These are phyloP conservation scores for Drosophila fungiperda DNA, from an alignment of 2,888 invertebrate species.

Conservation along the genomic window DNA sequence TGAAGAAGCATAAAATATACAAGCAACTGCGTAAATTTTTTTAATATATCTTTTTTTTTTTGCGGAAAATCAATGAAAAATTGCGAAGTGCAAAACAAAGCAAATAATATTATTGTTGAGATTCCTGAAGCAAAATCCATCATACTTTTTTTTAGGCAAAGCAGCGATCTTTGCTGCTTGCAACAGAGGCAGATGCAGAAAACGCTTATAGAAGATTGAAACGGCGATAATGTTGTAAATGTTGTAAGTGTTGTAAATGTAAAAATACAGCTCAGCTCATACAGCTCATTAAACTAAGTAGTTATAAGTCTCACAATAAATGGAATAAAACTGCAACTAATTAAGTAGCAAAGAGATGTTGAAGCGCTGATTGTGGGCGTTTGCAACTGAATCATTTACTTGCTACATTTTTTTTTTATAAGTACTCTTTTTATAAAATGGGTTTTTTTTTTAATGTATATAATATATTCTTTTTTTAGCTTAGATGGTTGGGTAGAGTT, in stretches of 20 bases:
- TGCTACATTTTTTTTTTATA: not conserved
- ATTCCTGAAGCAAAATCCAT: too few relatives aligned
- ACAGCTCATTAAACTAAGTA: not conserved
- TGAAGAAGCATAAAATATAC: not conserved
- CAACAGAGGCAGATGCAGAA: not conserved
- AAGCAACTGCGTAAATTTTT: not conserved
- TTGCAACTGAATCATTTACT: not conserved
- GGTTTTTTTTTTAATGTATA: not conserved
- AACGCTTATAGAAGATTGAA: not conserved
- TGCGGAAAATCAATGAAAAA: too few relatives aligned
- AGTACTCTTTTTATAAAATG: not conserved
- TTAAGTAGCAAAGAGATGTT: not conserved
- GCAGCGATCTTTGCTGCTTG: not conserved
- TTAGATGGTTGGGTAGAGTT: not conserved
- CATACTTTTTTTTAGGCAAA: not conserved
- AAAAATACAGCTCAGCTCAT: not conserved
- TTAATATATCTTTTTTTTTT: too few relatives aligned
- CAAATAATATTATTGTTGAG: too few relatives aligned
- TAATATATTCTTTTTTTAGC: too few relatives aligned
- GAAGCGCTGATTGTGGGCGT: not conserved
- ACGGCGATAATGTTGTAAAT: not conserved
- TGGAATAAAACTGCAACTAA: not conserved
- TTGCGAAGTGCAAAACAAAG: too few relatives aligned
- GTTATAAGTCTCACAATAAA: not conserved
- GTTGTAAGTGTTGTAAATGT: not conserved